A percentile compares a stretch with the other conserved stretches of the same genome.
phyloP scores from a whole-genome alignment of 2,797 vertebrate genomes.

The Trematomus bernacchii region DNA sequence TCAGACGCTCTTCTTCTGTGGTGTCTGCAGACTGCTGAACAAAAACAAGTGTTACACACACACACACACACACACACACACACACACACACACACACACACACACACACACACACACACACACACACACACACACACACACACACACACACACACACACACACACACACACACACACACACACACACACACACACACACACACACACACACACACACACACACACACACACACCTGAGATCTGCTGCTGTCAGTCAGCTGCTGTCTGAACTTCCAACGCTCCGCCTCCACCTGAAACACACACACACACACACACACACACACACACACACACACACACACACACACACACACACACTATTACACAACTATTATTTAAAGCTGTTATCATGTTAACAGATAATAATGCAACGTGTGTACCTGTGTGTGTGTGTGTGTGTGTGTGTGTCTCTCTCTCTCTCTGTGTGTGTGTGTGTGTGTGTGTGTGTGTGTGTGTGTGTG shows the following conservation, averaged over 20 bases:
- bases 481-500: too few relatives aligned
- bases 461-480: too few relatives aligned
- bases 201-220: neutral
- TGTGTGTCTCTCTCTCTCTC: too few relatives aligned
- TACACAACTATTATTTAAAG: neutral
- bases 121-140: conserved; percentile 13
- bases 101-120: neutral
- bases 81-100: neutral
- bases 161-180: conserved; percentile 4
- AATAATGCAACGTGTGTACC: neutral
- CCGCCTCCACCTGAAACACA: conserved; percentile 49
- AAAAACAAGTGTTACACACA: conserved; percentile 7
- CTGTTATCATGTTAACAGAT: too few relatives aligned
- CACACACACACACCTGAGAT: conserved; percentile 43
- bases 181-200: neutral
- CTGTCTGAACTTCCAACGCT: conserved; percentile 37
- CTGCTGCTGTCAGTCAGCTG: conserved; percentile 41
- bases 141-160: neutral
- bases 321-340: neutral
- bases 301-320: neutral
- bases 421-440: too few relatives aligned
- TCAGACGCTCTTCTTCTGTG: conserved; percentile 55
- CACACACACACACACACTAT: neutral
- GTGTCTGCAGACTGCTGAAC: conserved; percentile 9
- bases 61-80: neutral